A percentile compares a stretch with the other conserved stretches of the same genome.
Conservation (phyloP, 53 echinoderm and acorn worm genomes). For the Crossaster papposus region DNA sequence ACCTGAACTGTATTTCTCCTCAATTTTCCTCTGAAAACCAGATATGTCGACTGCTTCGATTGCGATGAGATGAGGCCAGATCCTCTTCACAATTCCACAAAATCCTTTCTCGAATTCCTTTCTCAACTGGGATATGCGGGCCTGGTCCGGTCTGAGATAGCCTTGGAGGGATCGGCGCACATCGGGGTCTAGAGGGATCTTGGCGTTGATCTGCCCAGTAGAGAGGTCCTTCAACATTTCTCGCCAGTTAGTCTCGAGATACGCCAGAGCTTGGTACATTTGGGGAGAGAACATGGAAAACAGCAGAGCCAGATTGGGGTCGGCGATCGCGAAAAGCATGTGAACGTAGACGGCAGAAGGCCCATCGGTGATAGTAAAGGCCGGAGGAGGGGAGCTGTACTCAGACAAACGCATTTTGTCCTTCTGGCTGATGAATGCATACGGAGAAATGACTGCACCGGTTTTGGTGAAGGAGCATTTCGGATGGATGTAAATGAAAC, state of each 20-base stretch:
- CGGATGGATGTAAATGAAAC: constrained; percentile 25
- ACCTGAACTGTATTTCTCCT: constrained; percentile 26
- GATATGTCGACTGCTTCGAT: constrained; percentile 5
- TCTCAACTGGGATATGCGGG: constrained; percentile 54
- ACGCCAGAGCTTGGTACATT: constrained; percentile 31
- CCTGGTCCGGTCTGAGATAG: constrained; percentile 38
- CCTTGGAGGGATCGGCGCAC: constrained; percentile 31
- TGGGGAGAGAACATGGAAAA: constrained; percentile 63
- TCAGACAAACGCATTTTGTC: neutral
- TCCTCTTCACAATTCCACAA: constrained; percentile 65
- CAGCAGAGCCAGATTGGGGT: constrained; percentile 53
- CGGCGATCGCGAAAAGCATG: constrained; percentile 73
- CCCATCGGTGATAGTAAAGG: neutral
- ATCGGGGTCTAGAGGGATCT: constrained; percentile 39
- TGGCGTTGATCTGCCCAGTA: constrained; percentile 43
- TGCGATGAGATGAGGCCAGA: constrained; percentile 62
- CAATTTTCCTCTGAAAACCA: constrained; percentile 5
- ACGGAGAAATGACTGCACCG: neutral
- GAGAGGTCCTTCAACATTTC: constrained; percentile 56
- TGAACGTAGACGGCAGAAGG: constrained; percentile 67
- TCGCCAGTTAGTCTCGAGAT: constrained; percentile 53
- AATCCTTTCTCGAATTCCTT: constrained; percentile 73
- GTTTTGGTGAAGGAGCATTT: neutral
- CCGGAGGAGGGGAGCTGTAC: constrained; percentile 12
- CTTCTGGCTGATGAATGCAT: neutral